Evolutionary conservation across 2,888 invertebrate species (phyloP).

Genomic region (Arrhopalites spinosus): DNA sequence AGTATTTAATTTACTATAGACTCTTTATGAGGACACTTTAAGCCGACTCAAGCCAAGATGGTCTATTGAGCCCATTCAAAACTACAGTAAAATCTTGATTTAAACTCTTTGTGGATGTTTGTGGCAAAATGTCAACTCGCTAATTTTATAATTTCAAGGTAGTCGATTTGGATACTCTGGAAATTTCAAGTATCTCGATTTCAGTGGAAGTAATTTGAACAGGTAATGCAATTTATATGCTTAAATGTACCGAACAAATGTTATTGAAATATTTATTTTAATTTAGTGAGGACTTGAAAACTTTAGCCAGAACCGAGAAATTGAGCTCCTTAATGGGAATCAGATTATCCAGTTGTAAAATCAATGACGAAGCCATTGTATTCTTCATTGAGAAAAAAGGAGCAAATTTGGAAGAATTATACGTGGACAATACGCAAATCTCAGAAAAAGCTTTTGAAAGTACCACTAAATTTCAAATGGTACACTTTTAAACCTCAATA

Average conservation of each 20-base stretch:
- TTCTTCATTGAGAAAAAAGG: conserved; percentile 47
- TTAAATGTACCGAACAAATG: no score
- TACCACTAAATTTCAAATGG: conserved; percentile 32
- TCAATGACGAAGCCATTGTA: conserved; percentile 42
- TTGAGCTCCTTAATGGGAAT: conserved; percentile 42
- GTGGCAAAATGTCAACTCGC: no score
- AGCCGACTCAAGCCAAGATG: conserved; percentile 52
- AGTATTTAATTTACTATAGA: no score
- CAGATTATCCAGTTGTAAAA: conserved; percentile 44
- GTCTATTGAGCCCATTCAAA: conserved; percentile 51
- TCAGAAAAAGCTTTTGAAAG: conserved; percentile 38
- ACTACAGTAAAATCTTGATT: no score
- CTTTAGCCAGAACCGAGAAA: conserved; percentile 38
- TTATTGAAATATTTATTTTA: no score
- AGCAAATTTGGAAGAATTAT: conserved; percentile 43
- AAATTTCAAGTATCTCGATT: conserved; percentile 49
- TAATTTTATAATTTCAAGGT: no score
- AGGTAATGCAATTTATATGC: no score
- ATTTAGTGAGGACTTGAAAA: conserved; percentile 41
- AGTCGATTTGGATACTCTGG: conserved; percentile 52
- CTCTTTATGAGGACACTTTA: conserved; percentile 38
- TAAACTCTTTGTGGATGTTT: no score
- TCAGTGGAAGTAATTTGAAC: conserved; percentile 49
- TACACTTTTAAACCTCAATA: no score
- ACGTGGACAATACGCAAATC: conserved; percentile 44